These are phyloP conservation scores for Abrostola triplasia DNA, from an alignment of 2,888 invertebrate species.

Conservation along the genomic window DNA sequence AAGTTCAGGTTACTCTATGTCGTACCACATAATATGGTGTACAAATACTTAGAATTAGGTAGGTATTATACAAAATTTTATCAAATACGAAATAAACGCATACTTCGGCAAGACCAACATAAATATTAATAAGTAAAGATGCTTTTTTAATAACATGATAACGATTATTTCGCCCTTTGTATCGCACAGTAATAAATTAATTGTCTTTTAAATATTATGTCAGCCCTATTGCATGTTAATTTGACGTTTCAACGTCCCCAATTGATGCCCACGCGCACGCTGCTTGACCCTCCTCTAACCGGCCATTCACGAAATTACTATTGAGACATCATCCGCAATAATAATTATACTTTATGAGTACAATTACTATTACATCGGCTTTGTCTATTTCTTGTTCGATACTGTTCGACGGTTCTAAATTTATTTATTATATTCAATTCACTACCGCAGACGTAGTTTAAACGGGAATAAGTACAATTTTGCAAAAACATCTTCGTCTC, in stretches of 20 bases:
- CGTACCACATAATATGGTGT: too few species aligned
- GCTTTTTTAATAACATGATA: not conserved
- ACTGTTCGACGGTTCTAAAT: not conserved
- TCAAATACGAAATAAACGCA: too few species aligned
- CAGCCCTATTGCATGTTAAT: slow-evolving; percentile 77
- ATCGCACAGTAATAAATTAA: slow-evolving; percentile 41
- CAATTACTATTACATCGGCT: slow-evolving; percentile 45
- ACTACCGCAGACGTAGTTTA: too few species aligned
- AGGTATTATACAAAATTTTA: too few species aligned
- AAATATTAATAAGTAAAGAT: not conserved
- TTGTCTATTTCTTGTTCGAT: slow-evolving; percentile 26
- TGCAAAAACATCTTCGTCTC: too few species aligned
- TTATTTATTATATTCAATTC: not conserved
- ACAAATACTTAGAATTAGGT: too few species aligned
- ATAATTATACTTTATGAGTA: slow-evolving; percentile 68
- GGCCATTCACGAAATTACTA: slow-evolving; percentile 79
- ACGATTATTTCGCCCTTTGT: slow-evolving; percentile 30
- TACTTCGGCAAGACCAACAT: too few species aligned
- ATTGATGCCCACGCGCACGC: slow-evolving; percentile 82
- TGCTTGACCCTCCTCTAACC: slow-evolving; percentile 73
- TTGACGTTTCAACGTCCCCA: slow-evolving; percentile 81
- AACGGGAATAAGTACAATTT: too few species aligned
- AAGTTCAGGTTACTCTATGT: too few species aligned
- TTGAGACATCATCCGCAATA: slow-evolving; percentile 81
- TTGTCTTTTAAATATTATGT: slow-evolving; percentile 48